Evolutionary conservation across 2,113 vertebrate species (phyloP), one percentile per base, ranked within the genome.

Genomic region (Hyperopisus bebe): DNA sequence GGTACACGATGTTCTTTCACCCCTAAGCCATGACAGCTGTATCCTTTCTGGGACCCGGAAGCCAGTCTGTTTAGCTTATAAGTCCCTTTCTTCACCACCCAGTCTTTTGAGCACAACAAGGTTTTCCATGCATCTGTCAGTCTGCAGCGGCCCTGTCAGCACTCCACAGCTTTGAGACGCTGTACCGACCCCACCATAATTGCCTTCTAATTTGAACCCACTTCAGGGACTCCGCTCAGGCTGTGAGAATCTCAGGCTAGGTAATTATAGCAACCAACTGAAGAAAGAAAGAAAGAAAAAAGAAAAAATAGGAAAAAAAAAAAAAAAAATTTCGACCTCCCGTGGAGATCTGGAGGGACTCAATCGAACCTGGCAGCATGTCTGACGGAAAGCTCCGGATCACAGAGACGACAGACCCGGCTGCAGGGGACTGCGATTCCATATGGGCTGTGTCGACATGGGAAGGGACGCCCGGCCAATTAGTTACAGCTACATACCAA

Each of bases 121-220:
- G 19, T 46, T 84, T 84, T 39, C 24, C 21, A 24, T 46, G 44
- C 82, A 46, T 84, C 82, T 84, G 82, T 46, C 82, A 42, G 82
- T 53, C 82, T 84, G 24, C 27, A 35, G 15, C 85, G 4, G 31
- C 7, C 39, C 19, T 46, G 50, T 87, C 44, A 48, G 82, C 35
- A 85, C 44, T 86, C 44, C 10, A 47, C 13, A 51, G 47, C n/a
- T 46, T 24, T 10, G 85, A n/a, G 13, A 53, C 85, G 13, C 15
- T 35, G 82, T n/a, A n/a, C 44, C 27, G 82, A 47, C 24, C 50
- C 50, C n/a, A 53, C 50, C 85, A 39, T 87, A 87, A 87, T 87
- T 87, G 82, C 82, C 47, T 87, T 86, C 85, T 86, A 86, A 86
- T 51, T 86, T 51, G 48, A 86, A 51, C 47, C 48, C 85, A 86